phyloP scores from a whole-genome alignment of 2,888 invertebrate genomes.

The Archips xylosteana region DNA sequence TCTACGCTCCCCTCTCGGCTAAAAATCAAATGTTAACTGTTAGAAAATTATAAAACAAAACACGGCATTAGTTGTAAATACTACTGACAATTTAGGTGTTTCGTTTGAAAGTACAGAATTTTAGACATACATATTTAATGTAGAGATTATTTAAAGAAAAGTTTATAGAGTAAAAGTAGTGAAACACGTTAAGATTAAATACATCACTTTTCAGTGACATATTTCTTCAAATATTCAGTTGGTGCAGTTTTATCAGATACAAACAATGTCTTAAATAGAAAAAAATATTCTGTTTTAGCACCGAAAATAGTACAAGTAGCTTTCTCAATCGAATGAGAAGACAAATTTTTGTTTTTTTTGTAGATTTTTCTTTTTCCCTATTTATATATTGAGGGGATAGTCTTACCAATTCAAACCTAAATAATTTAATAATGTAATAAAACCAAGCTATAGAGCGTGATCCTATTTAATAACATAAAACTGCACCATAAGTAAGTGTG shows the following conservation, averaged over 20 bases:
- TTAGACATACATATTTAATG: conserved; percentile 50
- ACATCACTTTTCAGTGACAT: conserved; percentile 56
- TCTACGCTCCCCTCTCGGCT: conserved; percentile 84
- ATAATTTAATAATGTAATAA: neutral
- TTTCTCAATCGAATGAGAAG: neutral
- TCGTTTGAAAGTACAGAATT: conserved; percentile 51
- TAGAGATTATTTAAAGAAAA: conserved; percentile 46
- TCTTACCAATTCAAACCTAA: neutral
- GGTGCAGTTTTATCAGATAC: conserved; percentile 65
- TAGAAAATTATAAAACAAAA: conserved; percentile 59
- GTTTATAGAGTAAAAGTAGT: conserved; percentile 51
- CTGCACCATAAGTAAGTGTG: conserved; percentile 71
- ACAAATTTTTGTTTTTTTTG: neutral
- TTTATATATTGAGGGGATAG: neutral
- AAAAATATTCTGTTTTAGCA: neutral
- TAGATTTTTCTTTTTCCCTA: neutral
- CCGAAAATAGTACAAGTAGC: neutral
- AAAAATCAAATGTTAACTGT: conserved; percentile 80
- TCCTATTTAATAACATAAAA: conserved; percentile 56
- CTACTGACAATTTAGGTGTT: conserved; percentile 27
- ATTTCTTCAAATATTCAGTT: conserved; percentile 47
- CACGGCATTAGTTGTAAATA: conserved; percentile 49
- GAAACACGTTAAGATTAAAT: conserved; percentile 58
- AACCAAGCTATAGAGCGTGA: neutral
- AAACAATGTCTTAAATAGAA: neutral